Evolutionary conservation across 92 coral and sea anemone species (phyloP).

Genomic region (Paramuricea clavata): DNA sequence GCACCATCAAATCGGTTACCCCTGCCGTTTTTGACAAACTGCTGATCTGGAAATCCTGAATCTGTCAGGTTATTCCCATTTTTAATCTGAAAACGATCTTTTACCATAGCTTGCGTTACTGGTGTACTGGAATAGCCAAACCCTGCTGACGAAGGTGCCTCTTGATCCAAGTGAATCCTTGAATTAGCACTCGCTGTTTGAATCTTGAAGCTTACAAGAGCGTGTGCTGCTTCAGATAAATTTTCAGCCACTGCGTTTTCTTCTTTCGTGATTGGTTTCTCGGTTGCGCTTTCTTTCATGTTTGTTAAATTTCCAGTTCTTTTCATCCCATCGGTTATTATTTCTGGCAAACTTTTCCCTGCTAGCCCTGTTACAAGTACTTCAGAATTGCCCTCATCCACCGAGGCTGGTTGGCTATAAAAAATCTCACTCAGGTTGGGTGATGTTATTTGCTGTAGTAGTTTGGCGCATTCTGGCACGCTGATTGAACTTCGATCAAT

Average conservation of each 20-base stretch:
- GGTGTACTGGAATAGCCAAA: neutral
- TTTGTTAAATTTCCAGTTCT: neutral
- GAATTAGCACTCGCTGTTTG: conserved; percentile 35
- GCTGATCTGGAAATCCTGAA: neutral
- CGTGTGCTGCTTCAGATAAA: conserved; percentile 91
- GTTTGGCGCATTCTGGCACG: conserved; percentile 42
- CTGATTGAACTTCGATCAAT: conserved; percentile 12
- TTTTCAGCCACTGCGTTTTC: conserved; percentile 70
- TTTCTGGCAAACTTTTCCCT: conserved; percentile 21
- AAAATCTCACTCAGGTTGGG: conserved; percentile 5
- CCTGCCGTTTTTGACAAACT: neutral
- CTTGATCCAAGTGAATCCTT: neutral
- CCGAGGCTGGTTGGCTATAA: conserved; percentile 23
- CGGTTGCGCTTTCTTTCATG: neutral
- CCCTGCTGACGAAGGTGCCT: neutral
- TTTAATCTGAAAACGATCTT: neutral
- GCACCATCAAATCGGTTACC: neutral
- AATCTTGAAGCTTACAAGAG: conserved; percentile 83
- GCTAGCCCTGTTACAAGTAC: conserved; percentile 14
- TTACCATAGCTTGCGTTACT: neutral
- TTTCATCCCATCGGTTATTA: neutral
- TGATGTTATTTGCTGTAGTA: conserved; percentile 20
- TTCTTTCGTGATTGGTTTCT: neutral
- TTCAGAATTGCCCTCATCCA: conserved; percentile 13
- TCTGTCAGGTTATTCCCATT: neutral